Evolutionary conservation across 2,113 vertebrate genomes (phyloP), one percentile per base, ranked within the genome.

Genomic region (Corynorhinus townsendii): DNA sequence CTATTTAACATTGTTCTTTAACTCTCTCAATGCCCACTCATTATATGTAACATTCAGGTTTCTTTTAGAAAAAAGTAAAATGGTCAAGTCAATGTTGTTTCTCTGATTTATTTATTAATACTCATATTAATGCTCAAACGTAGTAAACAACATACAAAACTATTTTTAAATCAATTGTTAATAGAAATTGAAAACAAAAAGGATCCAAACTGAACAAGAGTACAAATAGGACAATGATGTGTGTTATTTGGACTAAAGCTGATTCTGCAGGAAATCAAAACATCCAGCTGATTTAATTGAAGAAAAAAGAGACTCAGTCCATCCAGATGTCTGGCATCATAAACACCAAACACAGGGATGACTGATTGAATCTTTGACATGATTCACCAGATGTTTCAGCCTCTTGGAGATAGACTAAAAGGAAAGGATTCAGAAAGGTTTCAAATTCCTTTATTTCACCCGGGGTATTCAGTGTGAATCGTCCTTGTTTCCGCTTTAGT

Each of bases 251-350:
- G 66, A 93, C 92, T 76, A 35, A 92, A 76, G 38, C 79, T 92
- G 73, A 84, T 92, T 81, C 82, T 81, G 45, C 30, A 94, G 73
- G 83, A 95, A 96, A 66, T 84, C 72, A 80, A 96, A 97, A 91
- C 91, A 95, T 91, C 83, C 80, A 75, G 71, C 83, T 95, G 96
- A 95, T 89, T 97, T 96, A 95, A 96, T 97, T 96, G 94, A 92
- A 94, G 85, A 92, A 95, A 96, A 94, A 75, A 79, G 52, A 89
- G 93, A 81, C 12, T 87, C 87, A 86, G 95, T 96, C 83, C 76
- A 89, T 77, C 96, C 97, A 97, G 97, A 97, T 97, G 96, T 97
- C 93, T 96, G 90, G 96, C 95, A 95, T 89, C 96, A 86, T 84
- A 81, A 90, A 95, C 95, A 79, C 82, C 88, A 84, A 96, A 97